Conservation (phyloP, 2,113 vertebrate species). For the Nothocercus julius region DNA sequence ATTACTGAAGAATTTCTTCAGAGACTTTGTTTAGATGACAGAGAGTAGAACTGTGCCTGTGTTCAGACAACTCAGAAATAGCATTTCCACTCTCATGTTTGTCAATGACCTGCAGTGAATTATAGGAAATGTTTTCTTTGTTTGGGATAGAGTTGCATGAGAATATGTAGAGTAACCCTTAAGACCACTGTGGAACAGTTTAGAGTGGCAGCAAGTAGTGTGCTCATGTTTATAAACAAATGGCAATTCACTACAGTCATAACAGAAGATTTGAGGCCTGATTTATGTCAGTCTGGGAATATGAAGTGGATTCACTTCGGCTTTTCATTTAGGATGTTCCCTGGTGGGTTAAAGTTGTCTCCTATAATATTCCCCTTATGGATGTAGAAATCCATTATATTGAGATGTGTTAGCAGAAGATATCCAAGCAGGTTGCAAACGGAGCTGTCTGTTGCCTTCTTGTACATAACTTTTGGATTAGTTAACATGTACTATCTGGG, state of each 20-base stretch:
- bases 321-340: background rate
- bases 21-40: background rate
- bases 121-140: background rate
- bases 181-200: background rate
- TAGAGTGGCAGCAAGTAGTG: background rate
- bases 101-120: background rate
- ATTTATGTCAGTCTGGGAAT: background rate
- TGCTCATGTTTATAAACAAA: background rate
- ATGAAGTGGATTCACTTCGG: background rate
- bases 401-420: background rate
- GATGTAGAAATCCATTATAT: background rate
- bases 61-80: background rate
- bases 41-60: background rate
- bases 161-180: background rate
- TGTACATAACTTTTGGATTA: background rate
- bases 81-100: background rate
- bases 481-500: background rate
- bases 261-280: background rate
- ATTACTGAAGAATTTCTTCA: background rate
- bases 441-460: background rate
- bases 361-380: background rate
- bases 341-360: background rate
- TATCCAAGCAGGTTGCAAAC: background rate
- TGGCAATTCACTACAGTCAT: background rate
- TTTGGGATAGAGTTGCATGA: background rate